phyloP scores from a whole-genome alignment of 2,888 invertebrate species.

The Loripinus fragilis region DNA sequence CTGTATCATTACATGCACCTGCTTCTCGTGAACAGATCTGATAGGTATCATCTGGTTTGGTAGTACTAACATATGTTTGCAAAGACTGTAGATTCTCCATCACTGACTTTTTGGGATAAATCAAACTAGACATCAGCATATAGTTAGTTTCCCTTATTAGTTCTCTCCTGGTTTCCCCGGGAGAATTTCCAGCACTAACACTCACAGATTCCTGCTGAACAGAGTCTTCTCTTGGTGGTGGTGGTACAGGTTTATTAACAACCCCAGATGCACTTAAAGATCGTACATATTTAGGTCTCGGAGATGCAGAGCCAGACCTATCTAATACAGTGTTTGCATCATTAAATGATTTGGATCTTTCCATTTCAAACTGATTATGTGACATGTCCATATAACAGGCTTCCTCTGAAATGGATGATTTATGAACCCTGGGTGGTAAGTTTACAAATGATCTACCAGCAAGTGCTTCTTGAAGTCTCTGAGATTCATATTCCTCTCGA shows the following conservation, averaged over 20 bases:
- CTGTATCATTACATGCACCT: constrained; percentile 15
- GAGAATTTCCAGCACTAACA: constrained; percentile 59
- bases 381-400: constrained; percentile 75
- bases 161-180: constrained; percentile 45
- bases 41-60: constrained; percentile 28
- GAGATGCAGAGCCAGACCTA: not conserved
- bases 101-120: constrained; percentile 62
- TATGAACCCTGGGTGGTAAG: constrained; percentile 50
- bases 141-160: constrained; percentile 73
- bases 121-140: constrained; percentile 72
- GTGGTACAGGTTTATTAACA: constrained; percentile 20
- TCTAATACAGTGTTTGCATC: constrained; percentile 20
- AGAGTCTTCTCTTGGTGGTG: constrained; percentile 1
- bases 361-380: constrained; percentile 61
- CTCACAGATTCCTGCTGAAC: constrained; percentile 42
- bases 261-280: constrained; percentile 66
- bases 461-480: constrained; percentile 54
- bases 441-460: constrained; percentile 56
- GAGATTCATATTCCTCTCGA: constrained; percentile 53
- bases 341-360: constrained; percentile 37
- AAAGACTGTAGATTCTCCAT: constrained; percentile 63
- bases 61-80: constrained; percentile 59
- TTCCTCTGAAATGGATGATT: constrained; percentile 28
- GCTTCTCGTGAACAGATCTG: constrained; percentile 46
- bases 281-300: constrained; percentile 53